Evolutionary conservation across 2,888 invertebrate genomes (phyloP).

Genomic region (Syrista parreyssii): DNA sequence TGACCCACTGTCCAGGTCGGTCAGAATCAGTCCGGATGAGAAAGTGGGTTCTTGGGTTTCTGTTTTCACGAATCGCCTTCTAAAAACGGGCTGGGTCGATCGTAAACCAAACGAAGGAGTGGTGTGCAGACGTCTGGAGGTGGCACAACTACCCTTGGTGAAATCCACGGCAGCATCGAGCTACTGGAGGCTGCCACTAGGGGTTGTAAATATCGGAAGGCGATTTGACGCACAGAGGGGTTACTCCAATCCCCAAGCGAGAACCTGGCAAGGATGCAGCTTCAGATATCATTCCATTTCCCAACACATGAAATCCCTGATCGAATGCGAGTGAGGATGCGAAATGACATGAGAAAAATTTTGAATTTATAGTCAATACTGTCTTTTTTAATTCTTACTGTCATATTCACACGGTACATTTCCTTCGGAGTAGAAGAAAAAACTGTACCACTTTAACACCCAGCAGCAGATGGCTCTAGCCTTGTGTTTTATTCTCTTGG

Average conservation of each 20-base stretch:
- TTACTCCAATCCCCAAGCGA: not conserved
- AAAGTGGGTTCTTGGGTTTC: not conserved
- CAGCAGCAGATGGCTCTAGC: not conserved
- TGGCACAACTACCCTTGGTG: not conserved
- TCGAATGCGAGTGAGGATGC: not conserved
- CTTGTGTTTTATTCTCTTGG: too few species aligned
- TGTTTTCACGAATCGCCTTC: not conserved
- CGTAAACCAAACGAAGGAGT: not conserved
- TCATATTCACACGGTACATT: not conserved
- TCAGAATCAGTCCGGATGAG: not conserved
- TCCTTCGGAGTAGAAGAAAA: not conserved
- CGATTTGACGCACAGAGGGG: not conserved
- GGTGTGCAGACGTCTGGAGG: not conserved
- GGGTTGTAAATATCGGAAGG: not conserved
- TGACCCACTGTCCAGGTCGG: not conserved
- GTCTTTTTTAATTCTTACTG: not conserved
- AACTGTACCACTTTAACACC: not conserved
- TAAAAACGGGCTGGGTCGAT: not conserved
- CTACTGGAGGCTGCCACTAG: not conserved
- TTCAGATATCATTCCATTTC: not conserved
- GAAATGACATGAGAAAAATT: not conserved
- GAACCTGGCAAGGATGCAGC: not conserved
- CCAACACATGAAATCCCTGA: not conserved
- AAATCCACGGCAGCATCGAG: not conserved
- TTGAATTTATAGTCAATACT: conserved; percentile 8